Base-by-base conservation (phyloP, 2,113 vertebrate species). In the Zapus hudsonius region DNA sequence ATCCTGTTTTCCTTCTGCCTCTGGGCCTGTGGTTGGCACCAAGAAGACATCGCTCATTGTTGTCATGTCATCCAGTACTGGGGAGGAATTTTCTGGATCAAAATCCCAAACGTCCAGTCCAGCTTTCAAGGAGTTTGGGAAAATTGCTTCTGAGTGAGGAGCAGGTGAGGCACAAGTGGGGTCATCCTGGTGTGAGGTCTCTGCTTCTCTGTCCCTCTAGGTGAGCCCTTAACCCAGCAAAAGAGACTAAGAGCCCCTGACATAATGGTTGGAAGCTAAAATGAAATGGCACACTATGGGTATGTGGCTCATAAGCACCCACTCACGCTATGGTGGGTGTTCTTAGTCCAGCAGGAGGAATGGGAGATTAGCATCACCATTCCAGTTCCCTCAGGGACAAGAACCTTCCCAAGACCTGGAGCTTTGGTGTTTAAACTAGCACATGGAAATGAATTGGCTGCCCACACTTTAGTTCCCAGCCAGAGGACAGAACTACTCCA, bases 261-360 rank as follows among this genome's bases (percentile, higher is more conserved):
- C 9, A 27, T 38, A 12, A 36, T 1, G 6, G 29, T 12, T 36
- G 2, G 3, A 7, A 36, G 42, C 17, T 40, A 29, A 82, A 38
- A 29, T 3, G 44, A 82, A 40, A 47, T 25, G 76, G 42, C 3
- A 0, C 13, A 7, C 0, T 0, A 0, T 19, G 78, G 36, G 29
- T 52, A 22, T 13, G 0, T 0, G 29, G 55, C 63, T 47, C 44
- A 9, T 12, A 0, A 5, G 17, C 5, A 12, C 22, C 13, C 20
- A 13, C 27, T 70, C 78, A 11, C 23, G 57, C n/a, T 27, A n/a
- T 23, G 20, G 74, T n/a, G 15, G 22, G 29, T 23, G 5, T 7
- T 42, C 64, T 38, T 9, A 31, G 64, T 10, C 17, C 25, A 55
- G 61, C 55, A 17, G 47, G 69, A 33, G 6, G 55, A n/a, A 6